Evolutionary conservation across 2,888 invertebrate genomes (phyloP), one percentile per base, ranked within the genome.

Genomic region (Stenoptilia bipunctidactyla): DNA sequence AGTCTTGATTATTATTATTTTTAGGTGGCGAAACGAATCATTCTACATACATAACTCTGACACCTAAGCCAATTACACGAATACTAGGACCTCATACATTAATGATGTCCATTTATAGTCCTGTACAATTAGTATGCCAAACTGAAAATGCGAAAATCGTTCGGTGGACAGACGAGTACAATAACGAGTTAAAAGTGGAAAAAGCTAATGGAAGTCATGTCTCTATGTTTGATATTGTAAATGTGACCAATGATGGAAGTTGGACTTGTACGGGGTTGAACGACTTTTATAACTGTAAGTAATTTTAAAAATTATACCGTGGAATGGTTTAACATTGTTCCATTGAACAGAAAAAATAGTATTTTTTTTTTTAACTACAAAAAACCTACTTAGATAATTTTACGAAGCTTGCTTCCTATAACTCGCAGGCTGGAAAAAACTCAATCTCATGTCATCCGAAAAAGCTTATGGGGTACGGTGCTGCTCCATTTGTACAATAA

Each of bases 71-170:
- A 1, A 54, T 55, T 27, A 72, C 70, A 0, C 66, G 69, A 45
- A 75, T 82, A 39, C 48, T 73, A 15, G 77, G 76, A 0, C 65
- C 72, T 0, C 75, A 72, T 44, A 51, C 56, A 1, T 30, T 76
- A 1, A 50, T 51, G 0, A 58, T 46, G 30, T 53, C 37, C 0
- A 49, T 54, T 1, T 45, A 71, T 43, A 48, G 62, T 0, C 47
- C 52, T 15, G 42, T 63, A 2, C 66, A 73, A 41, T 47, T 76
- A 0, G 56, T 56, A 1, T 82, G 80, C 43, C 51, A 56, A 9
- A 66, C 69, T 1, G 64, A 73, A 1, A 62, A 73, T 38, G 64
- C 73, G 4, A 47, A 46, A 5, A 42, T 25, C 1, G 47, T 70
- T 2, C 56, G 53, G 37, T 80, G 80, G 79, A 15, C 53, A 2